A percentile compares a stretch with the other conserved stretches of the same genome.
phyloP scores from a whole-genome alignment of 2,888 invertebrate genomes.

The Frankliniella fusca region DNA sequence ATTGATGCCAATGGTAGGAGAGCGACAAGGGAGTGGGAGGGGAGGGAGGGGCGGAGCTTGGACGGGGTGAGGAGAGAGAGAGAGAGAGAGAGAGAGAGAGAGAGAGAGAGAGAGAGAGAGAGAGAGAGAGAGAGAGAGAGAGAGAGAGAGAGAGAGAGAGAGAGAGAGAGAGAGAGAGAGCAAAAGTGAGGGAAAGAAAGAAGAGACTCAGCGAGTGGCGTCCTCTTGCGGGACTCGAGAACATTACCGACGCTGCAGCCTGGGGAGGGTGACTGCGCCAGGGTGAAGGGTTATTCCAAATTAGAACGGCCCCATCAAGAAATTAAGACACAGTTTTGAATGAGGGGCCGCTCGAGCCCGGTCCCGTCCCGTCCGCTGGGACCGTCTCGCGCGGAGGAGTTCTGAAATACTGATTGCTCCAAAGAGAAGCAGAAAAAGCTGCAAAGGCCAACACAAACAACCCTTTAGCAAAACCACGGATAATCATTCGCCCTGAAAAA shows the following conservation, averaged over 20 bases:
- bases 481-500: too few species aligned
- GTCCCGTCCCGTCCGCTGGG: too few species aligned
- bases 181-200: neutral
- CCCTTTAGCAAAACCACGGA: too few species aligned
- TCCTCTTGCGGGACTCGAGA: neutral
- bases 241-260: neutral
- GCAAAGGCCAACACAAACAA: too few species aligned
- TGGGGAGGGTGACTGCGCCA: neutral
- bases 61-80: neutral
- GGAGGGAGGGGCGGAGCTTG: neutral
- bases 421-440: too few species aligned
- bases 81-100: neutral
- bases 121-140: neutral
- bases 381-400: too few species aligned
- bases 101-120: conserved; percentile 1
- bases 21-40: neutral
- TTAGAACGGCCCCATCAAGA: too few species aligned
- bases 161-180: conserved; percentile 4
- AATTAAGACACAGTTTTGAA: too few species aligned
- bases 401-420: too few species aligned
- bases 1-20: conserved; percentile 21
- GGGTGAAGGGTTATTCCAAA: too few species aligned
- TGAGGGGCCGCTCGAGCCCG: too few species aligned
- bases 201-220: neutral
- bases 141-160: conserved; percentile 1